phyloP scores from a whole-genome alignment of 2,797 vertebrate species.

The Alosa sapidissima region DNA sequence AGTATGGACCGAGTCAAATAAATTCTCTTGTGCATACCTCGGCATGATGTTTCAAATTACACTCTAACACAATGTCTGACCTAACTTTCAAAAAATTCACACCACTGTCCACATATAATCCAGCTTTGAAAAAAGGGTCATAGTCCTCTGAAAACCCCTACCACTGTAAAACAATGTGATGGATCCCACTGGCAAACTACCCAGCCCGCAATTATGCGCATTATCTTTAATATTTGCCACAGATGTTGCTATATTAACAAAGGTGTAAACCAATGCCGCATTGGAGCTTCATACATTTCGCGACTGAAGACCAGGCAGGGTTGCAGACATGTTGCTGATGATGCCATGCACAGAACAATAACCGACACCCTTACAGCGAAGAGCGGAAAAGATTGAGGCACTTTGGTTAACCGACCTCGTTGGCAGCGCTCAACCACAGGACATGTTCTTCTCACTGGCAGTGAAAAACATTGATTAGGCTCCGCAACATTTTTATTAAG shows the following conservation, averaged over 20 bases:
- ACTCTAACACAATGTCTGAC: conserved; percentile 13
- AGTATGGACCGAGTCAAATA: conserved; percentile 19
- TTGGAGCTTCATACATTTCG: background rate
- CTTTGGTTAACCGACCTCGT: background rate
- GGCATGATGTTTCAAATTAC: conserved; percentile 18
- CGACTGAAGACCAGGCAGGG: background rate
- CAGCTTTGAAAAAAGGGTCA: background rate
- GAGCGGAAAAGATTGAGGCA: conserved; percentile 44
- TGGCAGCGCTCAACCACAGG: conserved; percentile 6
- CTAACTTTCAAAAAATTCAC: background rate
- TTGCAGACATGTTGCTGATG: background rate
- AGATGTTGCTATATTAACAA: background rate
- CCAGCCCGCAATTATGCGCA: background rate
- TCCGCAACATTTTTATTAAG: background rate
- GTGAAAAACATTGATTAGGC: background rate
- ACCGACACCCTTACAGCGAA: conserved; percentile 43
- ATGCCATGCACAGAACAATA: conserved; percentile 33
- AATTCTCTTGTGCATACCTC: conserved; percentile 22
- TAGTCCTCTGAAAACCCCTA: too few relatives aligned
- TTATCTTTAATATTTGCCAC: background rate
- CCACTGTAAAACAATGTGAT: background rate
- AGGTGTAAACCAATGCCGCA: background rate
- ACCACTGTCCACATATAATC: background rate
- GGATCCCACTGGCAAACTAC: background rate
- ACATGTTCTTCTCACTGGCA: background rate